Conservation (phyloP, 37 sponge, comb jelly and placozoan species). For the Aplysina aerophoba region DNA sequence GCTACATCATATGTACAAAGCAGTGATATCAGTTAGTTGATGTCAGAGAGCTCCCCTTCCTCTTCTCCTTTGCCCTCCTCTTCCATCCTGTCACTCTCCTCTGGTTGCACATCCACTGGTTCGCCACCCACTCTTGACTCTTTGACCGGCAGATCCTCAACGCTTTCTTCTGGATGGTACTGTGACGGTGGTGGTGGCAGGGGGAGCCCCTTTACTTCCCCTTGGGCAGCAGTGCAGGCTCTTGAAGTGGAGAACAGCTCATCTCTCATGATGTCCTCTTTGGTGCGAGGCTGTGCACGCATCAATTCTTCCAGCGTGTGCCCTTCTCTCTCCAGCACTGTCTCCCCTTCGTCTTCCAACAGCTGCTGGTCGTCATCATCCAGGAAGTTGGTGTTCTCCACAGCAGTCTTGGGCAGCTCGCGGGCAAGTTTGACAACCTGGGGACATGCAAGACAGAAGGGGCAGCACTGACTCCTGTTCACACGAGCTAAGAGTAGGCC, state of each 20-base stretch:
- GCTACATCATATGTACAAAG: not conserved
- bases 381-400: slow-evolving; percentile 20
- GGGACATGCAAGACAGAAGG: no score
- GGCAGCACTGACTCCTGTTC: not conserved
- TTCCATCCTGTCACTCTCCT: no score
- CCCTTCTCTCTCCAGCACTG: not conserved
- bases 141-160: no score
- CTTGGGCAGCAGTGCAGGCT: not conserved
- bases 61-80: not conserved
- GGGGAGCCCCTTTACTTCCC: not conserved
- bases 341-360: slow-evolving; percentile 4
- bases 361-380: slow-evolving; percentile 26
- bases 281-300: not conserved
- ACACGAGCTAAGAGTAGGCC: no score
- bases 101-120: no score
- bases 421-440: slow-evolving; percentile 69
- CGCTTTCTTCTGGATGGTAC: no score
- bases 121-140: no score
- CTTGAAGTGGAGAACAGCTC: slow-evolving; percentile 37
- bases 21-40: not conserved
- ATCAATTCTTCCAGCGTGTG: not conserved
- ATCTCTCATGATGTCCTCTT: slow-evolving; percentile 39
- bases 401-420: slow-evolving; percentile 34
- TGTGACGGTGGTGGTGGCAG: no score
- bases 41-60: not conserved